These are phyloP conservation scores for Pelosia muscerda DNA, from an alignment of 2,888 invertebrate genomes.

Conservation along the genomic window DNA sequence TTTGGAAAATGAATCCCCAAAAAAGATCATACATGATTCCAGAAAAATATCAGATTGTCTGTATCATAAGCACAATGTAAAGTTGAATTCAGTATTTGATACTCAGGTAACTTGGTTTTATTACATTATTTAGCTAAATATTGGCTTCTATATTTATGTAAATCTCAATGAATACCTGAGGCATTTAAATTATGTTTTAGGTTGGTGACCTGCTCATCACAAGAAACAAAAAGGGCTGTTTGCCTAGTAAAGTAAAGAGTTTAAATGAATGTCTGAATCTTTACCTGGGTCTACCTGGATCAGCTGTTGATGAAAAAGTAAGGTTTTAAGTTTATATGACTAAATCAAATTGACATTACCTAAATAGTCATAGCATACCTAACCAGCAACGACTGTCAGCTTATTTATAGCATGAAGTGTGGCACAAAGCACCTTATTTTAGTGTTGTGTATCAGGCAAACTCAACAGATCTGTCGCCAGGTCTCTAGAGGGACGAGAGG, in stretches of 20 bases:
- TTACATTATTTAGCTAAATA: background rate
- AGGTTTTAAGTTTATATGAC: slow-evolving; percentile 21
- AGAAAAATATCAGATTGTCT: slow-evolving; percentile 87
- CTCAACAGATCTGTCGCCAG: background rate
- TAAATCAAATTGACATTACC: background rate
- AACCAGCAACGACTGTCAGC: background rate
- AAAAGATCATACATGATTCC: slow-evolving; percentile 88
- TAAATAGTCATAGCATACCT: background rate
- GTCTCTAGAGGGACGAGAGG: background rate
- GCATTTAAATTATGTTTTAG: slow-evolving; percentile 55
- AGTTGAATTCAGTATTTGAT: slow-evolving; percentile 87
- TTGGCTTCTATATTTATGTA: background rate
- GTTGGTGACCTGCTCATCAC: slow-evolving; percentile 82
- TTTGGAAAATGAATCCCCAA: slow-evolving; percentile 76
- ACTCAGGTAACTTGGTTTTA: slow-evolving; percentile 78
- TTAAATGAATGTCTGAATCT: slow-evolving; percentile 75
- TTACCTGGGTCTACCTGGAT: slow-evolving; percentile 77
- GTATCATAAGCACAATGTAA: slow-evolving; percentile 86
- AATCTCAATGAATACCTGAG: background rate
- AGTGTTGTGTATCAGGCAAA: background rate
- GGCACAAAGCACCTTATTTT: background rate
- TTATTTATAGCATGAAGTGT: background rate
- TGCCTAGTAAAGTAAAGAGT: slow-evolving; percentile 73
- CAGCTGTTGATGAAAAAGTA: slow-evolving; percentile 77
- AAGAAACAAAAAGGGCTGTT: slow-evolving; percentile 73